phyloP scores from a whole-genome alignment of 2,888 invertebrate genomes.

The Metallyticus violacea region DNA sequence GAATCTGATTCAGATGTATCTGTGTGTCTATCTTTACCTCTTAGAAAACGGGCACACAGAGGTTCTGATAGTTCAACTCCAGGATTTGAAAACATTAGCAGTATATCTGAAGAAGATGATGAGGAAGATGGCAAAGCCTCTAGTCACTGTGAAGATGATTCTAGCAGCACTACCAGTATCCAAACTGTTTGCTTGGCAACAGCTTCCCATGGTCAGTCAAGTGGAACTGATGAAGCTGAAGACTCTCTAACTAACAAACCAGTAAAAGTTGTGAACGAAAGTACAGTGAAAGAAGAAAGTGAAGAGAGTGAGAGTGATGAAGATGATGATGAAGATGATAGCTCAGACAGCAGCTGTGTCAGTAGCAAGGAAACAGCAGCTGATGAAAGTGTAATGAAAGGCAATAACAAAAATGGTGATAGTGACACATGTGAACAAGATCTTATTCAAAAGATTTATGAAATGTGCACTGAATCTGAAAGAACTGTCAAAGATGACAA shows the following conservation, averaged over 20 bases:
- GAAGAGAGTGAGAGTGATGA: slow-evolving; percentile 26
- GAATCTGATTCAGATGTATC: slow-evolving; percentile 35
- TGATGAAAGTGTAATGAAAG: slow-evolving; percentile 20
- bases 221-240: slow-evolving; percentile 31
- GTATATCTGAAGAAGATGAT: slow-evolving; percentile 38
- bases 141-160: slow-evolving; percentile 39
- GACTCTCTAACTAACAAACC: slow-evolving; percentile 16
- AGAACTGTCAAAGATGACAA: slow-evolving; percentile 21
- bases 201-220: not conserved
- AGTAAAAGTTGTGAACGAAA: slow-evolving; percentile 19
- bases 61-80: not conserved
- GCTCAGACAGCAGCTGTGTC: not conserved
- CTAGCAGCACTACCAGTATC: slow-evolving; percentile 40
- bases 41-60: slow-evolving; percentile 11
- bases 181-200: slow-evolving; percentile 35
- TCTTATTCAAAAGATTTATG: slow-evolving; percentile 28
- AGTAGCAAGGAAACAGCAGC: not conserved
- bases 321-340: slow-evolving; percentile 29
- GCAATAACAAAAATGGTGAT: not conserved
- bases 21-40: slow-evolving; percentile 32
- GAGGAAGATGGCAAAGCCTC: slow-evolving; percentile 31
- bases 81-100: slow-evolving; percentile 4
- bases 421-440: no score
- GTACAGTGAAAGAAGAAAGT: slow-evolving; percentile 16
- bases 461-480: slow-evolving; percentile 23